Conservation (phyloP, 2,113 vertebrate genomes). For the Pomatostomus ruficeps region DNA sequence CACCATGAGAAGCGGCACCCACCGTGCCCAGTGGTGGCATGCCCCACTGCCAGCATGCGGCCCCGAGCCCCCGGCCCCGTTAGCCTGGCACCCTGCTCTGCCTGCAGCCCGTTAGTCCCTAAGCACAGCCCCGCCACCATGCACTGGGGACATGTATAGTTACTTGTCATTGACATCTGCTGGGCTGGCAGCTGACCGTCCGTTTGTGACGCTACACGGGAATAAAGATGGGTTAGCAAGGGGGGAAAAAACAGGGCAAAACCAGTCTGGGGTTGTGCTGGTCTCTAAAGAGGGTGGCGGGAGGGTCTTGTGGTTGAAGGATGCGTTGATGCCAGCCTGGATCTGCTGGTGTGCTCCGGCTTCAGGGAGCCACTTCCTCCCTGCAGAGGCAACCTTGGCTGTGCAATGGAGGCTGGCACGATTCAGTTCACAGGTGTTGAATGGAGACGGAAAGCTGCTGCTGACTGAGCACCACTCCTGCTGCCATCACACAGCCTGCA, state of each 20-base stretch:
- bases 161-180: slow-evolving; percentile 91
- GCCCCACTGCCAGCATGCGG: slow-evolving; percentile 33
- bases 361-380: not conserved
- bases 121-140: slow-evolving; percentile 86
- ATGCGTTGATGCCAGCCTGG: rapidly evolving
- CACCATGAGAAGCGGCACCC: rapidly evolving
- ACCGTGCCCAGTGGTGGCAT: not conserved
- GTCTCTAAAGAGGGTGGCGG: rapidly evolving
- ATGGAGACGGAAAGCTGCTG: not conserved
- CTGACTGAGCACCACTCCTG: not conserved
- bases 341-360: not conserved
- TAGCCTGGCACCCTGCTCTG: not conserved
- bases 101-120: slow-evolving; percentile 46
- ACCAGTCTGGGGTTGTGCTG: not conserved
- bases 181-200: slow-evolving; percentile 78
- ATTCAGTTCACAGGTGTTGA: not conserved
- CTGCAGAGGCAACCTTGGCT: not conserved
- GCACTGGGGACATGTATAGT: slow-evolving; percentile 76
- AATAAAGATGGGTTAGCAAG: slow-evolving; percentile 75
- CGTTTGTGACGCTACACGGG: slow-evolving; percentile 77
- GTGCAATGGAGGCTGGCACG: not conserved
- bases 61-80: not conserved
- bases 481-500: not conserved
- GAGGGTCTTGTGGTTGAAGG: not conserved
- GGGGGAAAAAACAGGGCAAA: not conserved